Conservation (phyloP, 2,113 vertebrate species). For the Phalacrocorax carbo region DNA sequence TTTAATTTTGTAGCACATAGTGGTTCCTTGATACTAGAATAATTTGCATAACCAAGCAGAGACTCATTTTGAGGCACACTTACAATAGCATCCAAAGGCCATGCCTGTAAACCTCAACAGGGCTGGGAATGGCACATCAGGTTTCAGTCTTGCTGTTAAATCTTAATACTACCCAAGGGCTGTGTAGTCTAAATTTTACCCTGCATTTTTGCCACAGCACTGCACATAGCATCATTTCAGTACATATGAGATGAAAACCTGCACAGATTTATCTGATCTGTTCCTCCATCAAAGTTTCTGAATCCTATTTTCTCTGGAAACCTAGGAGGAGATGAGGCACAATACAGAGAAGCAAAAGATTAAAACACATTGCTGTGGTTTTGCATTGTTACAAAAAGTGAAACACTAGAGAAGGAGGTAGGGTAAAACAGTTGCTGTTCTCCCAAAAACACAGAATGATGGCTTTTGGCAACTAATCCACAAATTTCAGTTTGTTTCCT, state of each 20-base stretch:
- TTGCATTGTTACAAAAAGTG: neutral
- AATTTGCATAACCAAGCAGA: constrained; percentile 42
- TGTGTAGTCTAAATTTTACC: constrained; percentile 2
- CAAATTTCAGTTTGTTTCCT: neutral
- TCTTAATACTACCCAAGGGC: constrained; percentile 15
- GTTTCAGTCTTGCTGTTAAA: constrained; percentile 17
- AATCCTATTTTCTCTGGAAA: neutral
- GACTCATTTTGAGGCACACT: constrained; percentile 25
- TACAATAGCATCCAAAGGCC: constrained; percentile 14
- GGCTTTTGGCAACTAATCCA: neutral
- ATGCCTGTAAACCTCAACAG: neutral
- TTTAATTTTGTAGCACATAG: constrained; percentile 28
- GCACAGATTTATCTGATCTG: neutral
- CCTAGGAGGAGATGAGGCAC: neutral
- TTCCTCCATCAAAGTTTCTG: neutral
- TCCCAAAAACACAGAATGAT: neutral
- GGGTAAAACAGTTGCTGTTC: neutral
- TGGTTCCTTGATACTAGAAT: neutral
- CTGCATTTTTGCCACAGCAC: neutral
- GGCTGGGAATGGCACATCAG: neutral
- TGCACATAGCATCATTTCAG: neutral
- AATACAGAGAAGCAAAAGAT: neutral
- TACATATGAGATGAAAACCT: neutral
- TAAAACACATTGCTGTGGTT: neutral
- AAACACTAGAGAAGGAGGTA: neutral